phyloP scores from a whole-genome alignment of 2,797 vertebrate genomes.

The Oophaga sylvatica region DNA sequence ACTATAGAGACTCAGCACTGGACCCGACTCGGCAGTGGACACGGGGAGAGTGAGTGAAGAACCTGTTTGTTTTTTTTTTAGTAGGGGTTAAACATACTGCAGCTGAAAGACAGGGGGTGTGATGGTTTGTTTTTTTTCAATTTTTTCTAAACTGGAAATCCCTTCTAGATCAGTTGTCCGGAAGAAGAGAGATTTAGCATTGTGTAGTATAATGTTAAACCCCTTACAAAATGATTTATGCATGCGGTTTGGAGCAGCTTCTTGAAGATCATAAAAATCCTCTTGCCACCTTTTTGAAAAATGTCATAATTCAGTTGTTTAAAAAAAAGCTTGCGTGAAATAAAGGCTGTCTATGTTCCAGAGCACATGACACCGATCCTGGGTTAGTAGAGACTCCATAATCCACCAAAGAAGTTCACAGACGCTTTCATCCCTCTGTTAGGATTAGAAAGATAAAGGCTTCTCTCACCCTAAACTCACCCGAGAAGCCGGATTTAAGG shows the following conservation, averaged over 20 bases:
- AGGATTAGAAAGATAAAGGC: slow-evolving; percentile 33
- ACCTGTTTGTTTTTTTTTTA: no score
- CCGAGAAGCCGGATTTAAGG: not conserved
- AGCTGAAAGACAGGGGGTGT: no score
- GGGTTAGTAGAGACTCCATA: slow-evolving; percentile 9
- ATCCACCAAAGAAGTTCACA: slow-evolving; percentile 15
- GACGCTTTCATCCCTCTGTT: slow-evolving; percentile 1
- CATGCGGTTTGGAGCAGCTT: not conserved
- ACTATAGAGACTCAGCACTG: no score
- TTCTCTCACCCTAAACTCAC: not conserved
- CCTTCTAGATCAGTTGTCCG: no score
- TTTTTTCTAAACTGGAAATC: no score
- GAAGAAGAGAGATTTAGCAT: not conserved
- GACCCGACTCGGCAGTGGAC: no score
- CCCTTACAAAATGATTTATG: not conserved
- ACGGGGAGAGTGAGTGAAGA: no score
- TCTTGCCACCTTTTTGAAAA: not conserved
- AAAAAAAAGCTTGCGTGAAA: not conserved
- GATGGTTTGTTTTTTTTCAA: no score
- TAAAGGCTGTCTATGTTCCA: not conserved
- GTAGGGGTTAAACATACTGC: no score
- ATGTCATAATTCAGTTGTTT: not conserved
- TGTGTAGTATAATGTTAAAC: not conserved
- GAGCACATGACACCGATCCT: not conserved
- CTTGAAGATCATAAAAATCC: not conserved